phyloP scores from a whole-genome alignment of 2,113 vertebrate genomes.

The Halcyon malimbica region DNA sequence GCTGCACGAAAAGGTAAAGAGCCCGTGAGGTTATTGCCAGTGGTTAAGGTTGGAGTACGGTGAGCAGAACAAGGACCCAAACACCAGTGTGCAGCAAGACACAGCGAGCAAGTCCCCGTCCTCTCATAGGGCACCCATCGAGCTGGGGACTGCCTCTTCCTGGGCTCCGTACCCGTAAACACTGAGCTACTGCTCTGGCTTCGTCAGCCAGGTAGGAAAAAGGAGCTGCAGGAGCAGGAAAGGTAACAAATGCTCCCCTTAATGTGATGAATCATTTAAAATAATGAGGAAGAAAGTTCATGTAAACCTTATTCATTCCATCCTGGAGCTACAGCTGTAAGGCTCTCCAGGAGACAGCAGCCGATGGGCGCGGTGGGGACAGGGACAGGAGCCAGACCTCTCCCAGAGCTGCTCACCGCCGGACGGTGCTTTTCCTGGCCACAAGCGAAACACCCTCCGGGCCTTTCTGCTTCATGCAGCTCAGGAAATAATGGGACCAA shows the following conservation, averaged over 20 bases:
- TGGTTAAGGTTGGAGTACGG: rapidly evolving
- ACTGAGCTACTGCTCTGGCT: background rate
- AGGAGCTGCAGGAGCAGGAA: background rate
- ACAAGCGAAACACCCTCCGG: no score
- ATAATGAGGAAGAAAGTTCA: background rate
- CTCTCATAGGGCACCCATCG: rapidly evolving
- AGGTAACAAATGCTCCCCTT: background rate
- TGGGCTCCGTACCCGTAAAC: no score
- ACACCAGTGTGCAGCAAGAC: rapidly evolving
- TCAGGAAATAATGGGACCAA: background rate
- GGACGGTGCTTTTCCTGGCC: background rate
- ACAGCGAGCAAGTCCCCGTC: rapidly evolving
- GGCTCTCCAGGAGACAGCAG: background rate
- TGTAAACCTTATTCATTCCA: background rate
- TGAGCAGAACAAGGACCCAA: background rate
- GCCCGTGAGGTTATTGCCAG: rapidly evolving
- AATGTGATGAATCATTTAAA: background rate
- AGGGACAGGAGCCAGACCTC: background rate
- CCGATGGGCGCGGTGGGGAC: rapidly evolving
- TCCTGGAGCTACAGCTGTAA: background rate
- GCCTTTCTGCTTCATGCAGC: background rate
- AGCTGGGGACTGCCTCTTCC: background rate
- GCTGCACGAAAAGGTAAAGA: constrained; percentile 77
- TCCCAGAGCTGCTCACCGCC: background rate
- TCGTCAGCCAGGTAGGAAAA: background rate